These are phyloP conservation scores for Ichneumon xanthorius DNA, from an alignment of 2,888 invertebrate species.

Conservation along the genomic window DNA sequence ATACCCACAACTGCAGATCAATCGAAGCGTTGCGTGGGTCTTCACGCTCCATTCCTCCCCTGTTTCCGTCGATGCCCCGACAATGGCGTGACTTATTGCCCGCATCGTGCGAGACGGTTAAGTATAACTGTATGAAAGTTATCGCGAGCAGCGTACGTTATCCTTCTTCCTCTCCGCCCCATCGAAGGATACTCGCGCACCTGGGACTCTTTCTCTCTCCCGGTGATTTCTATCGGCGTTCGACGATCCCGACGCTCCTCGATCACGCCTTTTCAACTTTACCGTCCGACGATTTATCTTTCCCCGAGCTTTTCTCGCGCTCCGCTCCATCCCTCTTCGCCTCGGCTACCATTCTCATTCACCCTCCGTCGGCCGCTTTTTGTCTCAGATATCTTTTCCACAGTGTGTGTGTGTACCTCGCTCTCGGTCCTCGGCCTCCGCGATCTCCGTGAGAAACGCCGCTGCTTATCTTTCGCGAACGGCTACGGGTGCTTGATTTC, in stretches of 20 bases:
- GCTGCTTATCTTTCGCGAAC: slow-evolving; percentile 47
- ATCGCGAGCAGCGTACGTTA: not conserved
- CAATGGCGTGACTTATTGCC: slow-evolving; percentile 50
- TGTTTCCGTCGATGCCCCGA: not conserved
- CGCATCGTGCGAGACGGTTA: slow-evolving; percentile 9
- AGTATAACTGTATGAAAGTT: slow-evolving; percentile 10
- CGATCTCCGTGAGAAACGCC: slow-evolving; percentile 26
- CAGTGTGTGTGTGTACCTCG: not conserved
- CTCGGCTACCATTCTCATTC: slow-evolving; percentile 32
- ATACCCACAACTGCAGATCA: slow-evolving; percentile 26
- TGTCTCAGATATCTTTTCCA: not conserved
- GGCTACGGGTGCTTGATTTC: slow-evolving; percentile 56
- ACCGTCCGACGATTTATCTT: slow-evolving; percentile 57
- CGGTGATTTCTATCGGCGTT: slow-evolving; percentile 29
- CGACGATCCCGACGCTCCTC: slow-evolving; percentile 54
- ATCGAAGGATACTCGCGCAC: not conserved
- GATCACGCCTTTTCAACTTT: slow-evolving; percentile 62
- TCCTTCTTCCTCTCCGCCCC: not conserved
- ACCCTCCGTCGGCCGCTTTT: not conserved
- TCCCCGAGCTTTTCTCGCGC: not conserved
- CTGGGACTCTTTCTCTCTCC: slow-evolving; percentile 1
- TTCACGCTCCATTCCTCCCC: slow-evolving; percentile 18
- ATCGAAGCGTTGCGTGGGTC: slow-evolving; percentile 26
- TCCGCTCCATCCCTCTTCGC: not conserved
- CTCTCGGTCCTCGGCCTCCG: not conserved